phyloP scores from a whole-genome alignment of 2,888 invertebrate genomes.

The Drosophila borborema region DNA sequence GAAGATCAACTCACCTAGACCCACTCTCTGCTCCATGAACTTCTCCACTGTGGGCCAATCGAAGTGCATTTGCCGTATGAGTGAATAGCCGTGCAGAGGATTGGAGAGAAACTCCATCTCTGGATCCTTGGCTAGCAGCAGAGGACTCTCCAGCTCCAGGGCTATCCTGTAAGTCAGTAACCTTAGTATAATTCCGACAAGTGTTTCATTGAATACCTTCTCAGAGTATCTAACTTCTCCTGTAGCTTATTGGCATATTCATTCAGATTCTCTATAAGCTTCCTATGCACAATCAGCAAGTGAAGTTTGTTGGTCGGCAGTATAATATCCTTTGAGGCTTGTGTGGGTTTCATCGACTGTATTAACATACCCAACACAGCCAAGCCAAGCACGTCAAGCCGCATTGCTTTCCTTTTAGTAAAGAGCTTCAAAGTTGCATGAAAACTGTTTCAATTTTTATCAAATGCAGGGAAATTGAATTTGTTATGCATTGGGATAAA shows the following conservation, averaged over 20 bases:
- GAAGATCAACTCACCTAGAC: constrained; percentile 24
- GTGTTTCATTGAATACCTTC: constrained; percentile 9
- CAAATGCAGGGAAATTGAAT: background rate
- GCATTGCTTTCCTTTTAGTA: background rate
- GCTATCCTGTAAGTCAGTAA: constrained; percentile 30
- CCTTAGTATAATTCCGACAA: too few species aligned
- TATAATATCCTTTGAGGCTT: background rate
- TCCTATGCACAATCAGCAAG: constrained; percentile 27
- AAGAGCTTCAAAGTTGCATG: background rate
- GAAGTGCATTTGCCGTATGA: constrained; percentile 47
- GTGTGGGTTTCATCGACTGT: background rate
- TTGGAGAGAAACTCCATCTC: constrained; percentile 51
- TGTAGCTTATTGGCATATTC: constrained; percentile 34
- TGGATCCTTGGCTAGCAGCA: constrained; percentile 17
- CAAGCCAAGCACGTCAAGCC: background rate
- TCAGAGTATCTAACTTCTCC: constrained; percentile 16
- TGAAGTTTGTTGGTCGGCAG: constrained; percentile 11
- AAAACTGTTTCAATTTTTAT: background rate
- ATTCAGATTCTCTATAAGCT: constrained; percentile 21
- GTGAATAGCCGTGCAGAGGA: constrained; percentile 50
- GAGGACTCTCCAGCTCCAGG: constrained; percentile 19
- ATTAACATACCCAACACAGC: background rate
- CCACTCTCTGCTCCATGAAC: constrained; percentile 29
- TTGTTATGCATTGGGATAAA: background rate
- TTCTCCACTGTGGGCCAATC: constrained; percentile 46